Percentiles rank a stretch among this genome's conserved stretches.
Conservation (phyloP, 2,113 vertebrate species). For the Hyperopisus bebe region DNA sequence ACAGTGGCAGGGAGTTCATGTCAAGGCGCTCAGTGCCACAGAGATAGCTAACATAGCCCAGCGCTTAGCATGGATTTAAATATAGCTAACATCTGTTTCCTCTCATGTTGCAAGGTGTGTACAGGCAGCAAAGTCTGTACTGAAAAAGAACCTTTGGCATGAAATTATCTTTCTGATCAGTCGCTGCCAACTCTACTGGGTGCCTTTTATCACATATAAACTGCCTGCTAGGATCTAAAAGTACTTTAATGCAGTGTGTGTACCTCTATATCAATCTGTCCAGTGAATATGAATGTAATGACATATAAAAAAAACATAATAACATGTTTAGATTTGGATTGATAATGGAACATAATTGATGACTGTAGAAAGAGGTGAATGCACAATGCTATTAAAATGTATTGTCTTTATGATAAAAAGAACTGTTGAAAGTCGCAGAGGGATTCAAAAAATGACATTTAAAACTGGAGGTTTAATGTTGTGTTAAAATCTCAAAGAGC, state of each 20-base stretch:
- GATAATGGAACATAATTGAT: neutral
- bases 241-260: neutral
- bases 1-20: neutral
- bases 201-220: neutral
- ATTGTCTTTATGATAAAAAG: neutral
- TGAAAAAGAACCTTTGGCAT: neutral
- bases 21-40: neutral
- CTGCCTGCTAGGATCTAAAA: neutral
- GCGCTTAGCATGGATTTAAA: neutral
- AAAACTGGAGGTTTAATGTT: neutral
- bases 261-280: neutral
- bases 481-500: neutral
- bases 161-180: neutral
- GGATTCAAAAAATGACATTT: neutral
- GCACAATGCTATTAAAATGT: neutral
- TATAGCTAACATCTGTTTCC: constrained; percentile 33
- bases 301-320: neutral
- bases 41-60: neutral
- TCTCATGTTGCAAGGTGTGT: constrained; percentile 32
- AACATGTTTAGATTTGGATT: neutral
- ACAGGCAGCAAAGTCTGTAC: neutral
- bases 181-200: neutral
- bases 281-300: neutral
- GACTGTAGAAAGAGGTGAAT: neutral
- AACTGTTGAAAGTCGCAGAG: neutral